These are phyloP conservation scores for Synergus umbraculus DNA, from an alignment of 2,888 invertebrate species.

Conservation along the genomic window DNA sequence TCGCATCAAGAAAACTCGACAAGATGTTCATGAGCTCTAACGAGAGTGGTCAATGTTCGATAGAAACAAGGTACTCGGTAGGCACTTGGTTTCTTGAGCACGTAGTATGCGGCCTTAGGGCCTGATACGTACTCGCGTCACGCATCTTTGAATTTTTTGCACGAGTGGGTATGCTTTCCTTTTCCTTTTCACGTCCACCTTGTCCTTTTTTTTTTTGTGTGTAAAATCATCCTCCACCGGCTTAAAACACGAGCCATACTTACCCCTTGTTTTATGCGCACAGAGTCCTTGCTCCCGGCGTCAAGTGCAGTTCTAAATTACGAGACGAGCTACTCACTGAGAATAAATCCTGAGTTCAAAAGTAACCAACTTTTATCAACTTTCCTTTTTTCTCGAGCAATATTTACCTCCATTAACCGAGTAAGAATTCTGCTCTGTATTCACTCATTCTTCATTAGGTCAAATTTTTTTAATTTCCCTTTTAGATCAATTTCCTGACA, in stretches of 20 bases:
- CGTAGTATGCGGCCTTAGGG: slow-evolving; percentile 64
- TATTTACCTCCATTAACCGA: neutral
- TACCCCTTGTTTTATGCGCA: slow-evolving; percentile 27
- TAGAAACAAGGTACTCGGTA: slow-evolving; percentile 44
- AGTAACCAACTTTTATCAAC: neutral
- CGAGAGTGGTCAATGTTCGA: slow-evolving; percentile 58
- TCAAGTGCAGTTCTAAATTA: slow-evolving; percentile 8
- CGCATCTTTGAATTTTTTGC: slow-evolving; percentile 63
- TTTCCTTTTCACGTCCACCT: slow-evolving; percentile 42
- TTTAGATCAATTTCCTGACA: too few species aligned
- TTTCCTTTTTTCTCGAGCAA: neutral
- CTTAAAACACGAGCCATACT: slow-evolving; percentile 13
- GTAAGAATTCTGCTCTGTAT: neutral
- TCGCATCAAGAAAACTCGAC: slow-evolving; percentile 2
- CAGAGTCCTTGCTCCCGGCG: neutral
- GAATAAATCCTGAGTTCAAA: slow-evolving; percentile 2
- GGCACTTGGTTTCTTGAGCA: slow-evolving; percentile 64
- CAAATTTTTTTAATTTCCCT: neutral
- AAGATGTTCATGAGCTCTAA: slow-evolving; percentile 53
- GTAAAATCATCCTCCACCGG: slow-evolving; percentile 28
- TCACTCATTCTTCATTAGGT: neutral
- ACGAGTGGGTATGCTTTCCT: slow-evolving; percentile 53
- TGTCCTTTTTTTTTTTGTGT: slow-evolving; percentile 41
- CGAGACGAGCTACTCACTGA: neutral
- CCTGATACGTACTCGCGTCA: slow-evolving; percentile 65